Evolutionary conservation across 2,113 vertebrate species (phyloP).

Genomic region (Bettongia penicillata): DNA sequence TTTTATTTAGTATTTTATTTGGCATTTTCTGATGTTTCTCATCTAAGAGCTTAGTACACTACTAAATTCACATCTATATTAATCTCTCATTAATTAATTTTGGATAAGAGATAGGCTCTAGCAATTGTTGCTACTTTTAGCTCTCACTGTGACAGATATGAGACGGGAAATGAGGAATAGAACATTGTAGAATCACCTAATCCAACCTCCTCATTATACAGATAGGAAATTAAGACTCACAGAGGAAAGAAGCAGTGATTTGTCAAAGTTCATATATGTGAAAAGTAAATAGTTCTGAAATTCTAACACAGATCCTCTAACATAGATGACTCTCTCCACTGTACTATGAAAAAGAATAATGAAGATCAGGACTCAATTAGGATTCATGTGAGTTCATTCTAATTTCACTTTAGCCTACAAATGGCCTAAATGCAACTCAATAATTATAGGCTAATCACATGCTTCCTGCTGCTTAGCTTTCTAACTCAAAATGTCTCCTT

Average conservation of each 20-base stretch:
- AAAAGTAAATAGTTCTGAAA: neutral
- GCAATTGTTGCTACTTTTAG: conserved; percentile 13
- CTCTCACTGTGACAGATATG: neutral
- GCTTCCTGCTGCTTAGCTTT: conserved; percentile 6
- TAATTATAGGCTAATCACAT: neutral
- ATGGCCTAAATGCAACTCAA: neutral
- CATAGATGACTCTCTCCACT: neutral
- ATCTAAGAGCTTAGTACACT: conserved; percentile 17
- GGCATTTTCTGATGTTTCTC: conserved; percentile 3
- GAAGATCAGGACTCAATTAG: neutral
- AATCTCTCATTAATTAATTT: conserved; percentile 14
- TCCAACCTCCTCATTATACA: neutral
- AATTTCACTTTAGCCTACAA: conserved; percentile 23
- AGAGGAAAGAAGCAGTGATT: neutral
- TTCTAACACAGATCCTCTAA: neutral
- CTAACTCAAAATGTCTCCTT: neutral
- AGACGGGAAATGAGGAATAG: neutral
- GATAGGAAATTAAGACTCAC: conserved; percentile 6
- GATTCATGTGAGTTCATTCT: neutral
- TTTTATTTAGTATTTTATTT: neutral
- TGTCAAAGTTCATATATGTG: conserved; percentile 1
- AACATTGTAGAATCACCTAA: neutral
- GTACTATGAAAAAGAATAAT: neutral
- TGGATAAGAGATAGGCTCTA: conserved; percentile 25
- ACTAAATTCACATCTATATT: conserved; percentile 27